Percentiles rank a stretch among this genome's conserved stretches.
Conservation (phyloP, 2,888 invertebrate species). For the Cryptocephalus primarius region DNA sequence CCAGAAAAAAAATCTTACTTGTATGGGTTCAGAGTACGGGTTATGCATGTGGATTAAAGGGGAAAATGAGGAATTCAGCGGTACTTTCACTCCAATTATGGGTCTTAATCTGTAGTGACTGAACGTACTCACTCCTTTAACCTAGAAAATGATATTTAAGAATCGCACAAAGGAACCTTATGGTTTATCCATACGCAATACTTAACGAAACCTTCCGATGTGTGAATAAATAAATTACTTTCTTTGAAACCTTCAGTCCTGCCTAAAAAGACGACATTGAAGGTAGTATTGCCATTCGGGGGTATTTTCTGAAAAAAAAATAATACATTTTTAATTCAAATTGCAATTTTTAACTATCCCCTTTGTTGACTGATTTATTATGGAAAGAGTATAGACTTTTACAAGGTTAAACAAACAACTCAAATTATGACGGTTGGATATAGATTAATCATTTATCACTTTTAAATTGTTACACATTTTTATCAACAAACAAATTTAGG, state of each 20-base stretch:
- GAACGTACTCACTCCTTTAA: constrained; percentile 73
- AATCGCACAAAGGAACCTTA: too few species aligned
- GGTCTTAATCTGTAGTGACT: constrained; percentile 89
- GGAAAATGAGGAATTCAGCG: constrained; percentile 81
- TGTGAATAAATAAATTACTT: constrained; percentile 86
- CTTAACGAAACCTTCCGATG: constrained; percentile 83
- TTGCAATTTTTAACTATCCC: too few species aligned
- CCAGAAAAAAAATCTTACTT: constrained; percentile 53
- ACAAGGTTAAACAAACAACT: background rate
- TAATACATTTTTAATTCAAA: background rate
- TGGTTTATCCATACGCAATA: constrained; percentile 52
- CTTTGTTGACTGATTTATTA: too few species aligned
- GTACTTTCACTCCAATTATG: constrained; percentile 80
- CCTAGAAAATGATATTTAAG: constrained; percentile 39
- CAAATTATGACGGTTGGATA: background rate
- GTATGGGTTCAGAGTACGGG: constrained; percentile 78
- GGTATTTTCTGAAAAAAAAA: constrained; percentile 60
- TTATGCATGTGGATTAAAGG: constrained; percentile 89
- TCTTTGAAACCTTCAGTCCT: constrained; percentile 80
- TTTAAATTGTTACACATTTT: too few species aligned
- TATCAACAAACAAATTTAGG: too few species aligned
- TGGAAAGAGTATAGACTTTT: too few species aligned
- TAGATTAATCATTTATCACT: too few species aligned
- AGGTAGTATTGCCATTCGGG: constrained; percentile 85
- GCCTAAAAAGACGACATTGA: constrained; percentile 92